Evolutionary conservation across 2,888 invertebrate species (phyloP).

Genomic region (Coelinius sp.): DNA sequence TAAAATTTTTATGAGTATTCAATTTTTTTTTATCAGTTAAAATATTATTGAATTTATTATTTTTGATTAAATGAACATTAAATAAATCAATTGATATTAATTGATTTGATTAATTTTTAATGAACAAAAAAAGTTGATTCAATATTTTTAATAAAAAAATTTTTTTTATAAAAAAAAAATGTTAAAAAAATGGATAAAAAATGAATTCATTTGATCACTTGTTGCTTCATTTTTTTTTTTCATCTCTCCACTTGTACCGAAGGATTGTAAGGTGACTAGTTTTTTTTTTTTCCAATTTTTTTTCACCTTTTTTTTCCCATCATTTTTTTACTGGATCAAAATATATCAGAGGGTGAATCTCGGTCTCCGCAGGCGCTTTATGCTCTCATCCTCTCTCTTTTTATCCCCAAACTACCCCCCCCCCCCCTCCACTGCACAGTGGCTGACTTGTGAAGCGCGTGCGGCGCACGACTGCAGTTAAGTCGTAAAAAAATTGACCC

Average conservation of each 20-base stretch:
- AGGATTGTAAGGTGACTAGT: slow-evolving; percentile 26
- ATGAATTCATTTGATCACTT: slow-evolving; percentile 2
- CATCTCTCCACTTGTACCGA: slow-evolving; percentile 39
- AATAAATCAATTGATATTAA: not conserved
- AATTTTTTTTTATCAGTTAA: too few species aligned
- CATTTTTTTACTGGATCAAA: slow-evolving; percentile 19
- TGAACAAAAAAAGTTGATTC: too few species aligned
- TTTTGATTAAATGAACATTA: too few species aligned
- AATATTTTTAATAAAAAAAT: not conserved
- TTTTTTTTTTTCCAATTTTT: slow-evolving; percentile 23
- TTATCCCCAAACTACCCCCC: not conserved
- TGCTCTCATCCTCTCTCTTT: not conserved
- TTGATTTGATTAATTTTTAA: too few species aligned
- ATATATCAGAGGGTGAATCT: slow-evolving; percentile 29
- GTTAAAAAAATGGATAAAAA: not conserved
- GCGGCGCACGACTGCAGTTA: slow-evolving; percentile 45
- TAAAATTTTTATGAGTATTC: slow-evolving; percentile 36
- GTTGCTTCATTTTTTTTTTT: slow-evolving; percentile 34
- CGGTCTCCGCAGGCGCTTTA: slow-evolving; percentile 19
- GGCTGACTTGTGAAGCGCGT: slow-evolving; percentile 47
- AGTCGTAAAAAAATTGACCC: slow-evolving; percentile 25
- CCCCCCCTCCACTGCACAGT: slow-evolving; percentile 42
- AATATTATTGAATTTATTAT: too few species aligned
- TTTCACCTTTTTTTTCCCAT: not conserved
- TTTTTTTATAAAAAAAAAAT: slow-evolving; percentile 18